phyloP scores from a whole-genome alignment of 2,113 vertebrate species.

The Daubentonia madagascariensis region DNA sequence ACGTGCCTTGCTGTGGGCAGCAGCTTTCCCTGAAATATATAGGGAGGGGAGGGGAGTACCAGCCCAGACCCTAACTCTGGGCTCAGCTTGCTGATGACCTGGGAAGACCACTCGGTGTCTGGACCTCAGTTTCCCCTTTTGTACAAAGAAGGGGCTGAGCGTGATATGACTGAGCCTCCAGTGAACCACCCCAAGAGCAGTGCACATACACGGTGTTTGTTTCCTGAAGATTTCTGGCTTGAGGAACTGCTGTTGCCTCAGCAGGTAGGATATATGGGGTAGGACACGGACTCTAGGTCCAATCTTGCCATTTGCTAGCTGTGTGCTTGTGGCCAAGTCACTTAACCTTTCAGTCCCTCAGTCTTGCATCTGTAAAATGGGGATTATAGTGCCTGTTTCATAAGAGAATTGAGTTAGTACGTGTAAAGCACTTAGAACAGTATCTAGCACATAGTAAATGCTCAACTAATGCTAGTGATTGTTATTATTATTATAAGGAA shows the following conservation, averaged over 20 bases:
- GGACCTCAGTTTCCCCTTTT: background rate
- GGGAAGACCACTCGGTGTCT: background rate
- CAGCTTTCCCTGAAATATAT: background rate
- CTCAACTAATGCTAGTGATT: background rate
- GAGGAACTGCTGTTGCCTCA: background rate
- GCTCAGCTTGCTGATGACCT: background rate
- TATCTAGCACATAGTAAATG: background rate
- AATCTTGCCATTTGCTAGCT: background rate
- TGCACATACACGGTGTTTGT: background rate
- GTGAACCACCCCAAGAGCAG: background rate
- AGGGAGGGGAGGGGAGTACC: background rate
- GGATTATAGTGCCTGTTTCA: background rate
- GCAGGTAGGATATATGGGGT: background rate
- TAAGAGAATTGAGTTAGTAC: background rate
- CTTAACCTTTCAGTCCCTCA: background rate
- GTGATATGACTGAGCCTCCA: background rate
- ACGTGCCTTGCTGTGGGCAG: background rate
- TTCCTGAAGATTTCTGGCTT: background rate
- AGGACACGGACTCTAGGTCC: background rate
- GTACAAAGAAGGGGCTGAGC: background rate
- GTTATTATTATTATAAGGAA: background rate
- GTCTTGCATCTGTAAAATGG: background rate
- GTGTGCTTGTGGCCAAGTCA: background rate
- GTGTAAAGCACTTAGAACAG: background rate
- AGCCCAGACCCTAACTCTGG: background rate